Base-by-base conservation (phyloP, 2,113 vertebrate species). In the Zootoca vivipara region DNA sequence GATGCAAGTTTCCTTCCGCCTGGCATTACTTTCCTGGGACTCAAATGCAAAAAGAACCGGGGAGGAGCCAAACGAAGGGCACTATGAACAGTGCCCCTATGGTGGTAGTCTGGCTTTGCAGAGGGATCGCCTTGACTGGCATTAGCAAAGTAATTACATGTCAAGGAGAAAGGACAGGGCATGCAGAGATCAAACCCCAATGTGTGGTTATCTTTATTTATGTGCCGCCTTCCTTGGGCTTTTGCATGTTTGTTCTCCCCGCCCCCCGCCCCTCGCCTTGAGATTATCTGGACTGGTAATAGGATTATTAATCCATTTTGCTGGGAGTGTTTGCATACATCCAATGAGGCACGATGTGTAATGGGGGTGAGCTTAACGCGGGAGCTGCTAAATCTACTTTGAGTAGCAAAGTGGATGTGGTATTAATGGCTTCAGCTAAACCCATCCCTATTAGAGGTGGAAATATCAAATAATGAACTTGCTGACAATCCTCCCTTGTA, bases 251-350 rank as follows among this genome's bases (percentile, higher is more conserved):
- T 4, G 69, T 82, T 30, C 74, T 24, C 26, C 8, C 26, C 10
- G 8, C 46, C 46, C 46, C 46, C 40, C 40, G 10, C 46, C 46
- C 77, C 42, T 69, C n/a, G 20, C 22, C 92, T 58, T 56, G 18
- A 15, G 94, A 94, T 95, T 94, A 95, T 95, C 94, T 94, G 90
- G 87, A 73, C 91, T 85, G 92, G 94, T 95, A 95, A 95, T 72
- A 85, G 91, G 85, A 93, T 94, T 89, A 94, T 95, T 95, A 93
- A 96, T 95, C 93, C 95, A 90, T 93, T 94, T 93, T 91, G 87
- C 70, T 94, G 92, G 94, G 92, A 94, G 90, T 86, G 79, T 35
- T 86, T 82, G 13, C 88, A 88, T 94, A 92, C 94, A 93, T 94
- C 93, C 93, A 91, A 83, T 24, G 88, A 92, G 93, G 88, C 89